Base-by-base conservation (phyloP, 2,797 vertebrate genomes). In the Sitta carolinensis region DNA sequence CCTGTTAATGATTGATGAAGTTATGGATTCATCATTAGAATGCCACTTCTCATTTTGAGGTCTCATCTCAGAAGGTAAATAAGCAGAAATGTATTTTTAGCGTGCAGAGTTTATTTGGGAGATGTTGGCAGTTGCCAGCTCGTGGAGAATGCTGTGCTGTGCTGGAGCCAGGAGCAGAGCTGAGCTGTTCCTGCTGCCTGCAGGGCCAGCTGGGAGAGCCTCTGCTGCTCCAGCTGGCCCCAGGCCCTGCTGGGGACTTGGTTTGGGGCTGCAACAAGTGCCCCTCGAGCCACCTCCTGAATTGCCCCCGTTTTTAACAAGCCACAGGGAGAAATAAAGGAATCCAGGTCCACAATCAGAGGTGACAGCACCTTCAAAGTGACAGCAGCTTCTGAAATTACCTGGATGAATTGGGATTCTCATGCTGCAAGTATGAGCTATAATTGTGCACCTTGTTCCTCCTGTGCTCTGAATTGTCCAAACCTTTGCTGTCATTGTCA, bases 61-160 rank as follows among this genome's bases (percentile, higher is more conserved):
- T 69, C 79, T 87, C 29, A 62, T 10, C 59, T 68, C 36, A 9
- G n/a, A 38, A 68, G 70, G 51, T 74, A 42, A 94, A 92, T 66
- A 90, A 68, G 22, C 42, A 77, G 69, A 16, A n/a, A n/a, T n/a
- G 16, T 95, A 95, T 95, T 96, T 90, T 93, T 90, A 88, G 92
- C 17, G 9, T 30, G 21, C 32, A 19, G 32, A 43, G 58, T 81
- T 91, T 94, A 93, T 96, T 91, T 91, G 68, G 73, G 94, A 84
- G 90, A 7, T 54, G 64, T 3, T 70, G 66, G 54, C 27, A 30
- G 15, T 48, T 91, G 87, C 61, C 89, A 91, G 1, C 73, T 77
- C 27, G 5, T 30, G 30, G 72, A 17, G 61, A 87, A 72, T 43
- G 85, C 84, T 45, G 48, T 36, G 84, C 84, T 87, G 72, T 82